phyloP scores from a whole-genome alignment of 1,140 invertebrate species.

The Caenorhabditis elegans region DNA sequence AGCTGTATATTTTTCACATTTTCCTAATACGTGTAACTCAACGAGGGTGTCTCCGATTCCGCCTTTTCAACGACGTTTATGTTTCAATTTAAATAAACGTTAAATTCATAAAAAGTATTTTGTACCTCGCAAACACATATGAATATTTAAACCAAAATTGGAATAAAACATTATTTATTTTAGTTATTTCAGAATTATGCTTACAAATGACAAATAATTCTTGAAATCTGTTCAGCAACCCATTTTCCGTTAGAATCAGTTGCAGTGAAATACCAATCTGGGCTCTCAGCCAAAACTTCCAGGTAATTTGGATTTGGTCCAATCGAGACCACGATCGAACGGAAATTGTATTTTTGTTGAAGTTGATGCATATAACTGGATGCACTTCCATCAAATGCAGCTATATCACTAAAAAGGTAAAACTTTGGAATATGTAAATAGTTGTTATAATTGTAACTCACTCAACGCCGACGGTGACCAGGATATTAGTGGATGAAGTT shows the following conservation, averaged over 20 bases:
- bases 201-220: conserved; percentile 23
- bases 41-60: neutral
- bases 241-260: neutral
- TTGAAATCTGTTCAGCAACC: neutral
- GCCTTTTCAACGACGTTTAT: conserved; percentile 4
- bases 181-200: too few species aligned
- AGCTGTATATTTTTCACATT: neutral
- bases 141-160: too few species aligned
- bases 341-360: neutral
- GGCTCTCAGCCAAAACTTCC: neutral
- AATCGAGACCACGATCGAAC: neutral
- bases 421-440: neutral
- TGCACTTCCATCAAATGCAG: neutral
- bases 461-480: neutral
- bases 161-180: too few species aligned
- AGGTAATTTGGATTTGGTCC: neutral
- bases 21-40: neutral
- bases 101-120: too few species aligned
- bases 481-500: neutral
- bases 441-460: neutral
- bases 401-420: neutral
- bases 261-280: neutral
- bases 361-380: neutral
- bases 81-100: too few species aligned
- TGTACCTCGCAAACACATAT: too few species aligned